A percentile compares a stretch with the other conserved stretches of the same genome.
These are phyloP conservation scores for Thalassophryne amazonica DNA, from an alignment of 2,797 vertebrate genomes.

Conservation along the genomic window DNA sequence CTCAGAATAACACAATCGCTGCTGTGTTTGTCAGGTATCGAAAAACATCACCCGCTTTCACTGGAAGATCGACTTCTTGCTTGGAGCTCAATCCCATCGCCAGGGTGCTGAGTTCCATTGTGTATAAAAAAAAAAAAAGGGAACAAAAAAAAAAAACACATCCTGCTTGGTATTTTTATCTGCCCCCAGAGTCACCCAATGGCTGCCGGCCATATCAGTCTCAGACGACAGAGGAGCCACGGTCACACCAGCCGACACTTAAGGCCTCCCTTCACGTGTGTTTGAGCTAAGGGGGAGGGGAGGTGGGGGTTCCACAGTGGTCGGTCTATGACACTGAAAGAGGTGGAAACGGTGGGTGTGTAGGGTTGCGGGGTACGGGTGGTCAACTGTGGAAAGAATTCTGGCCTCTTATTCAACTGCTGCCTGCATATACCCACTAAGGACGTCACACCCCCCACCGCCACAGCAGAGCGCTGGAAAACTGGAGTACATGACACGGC, in stretches of 20 bases:
- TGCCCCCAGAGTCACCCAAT: constrained; percentile 64
- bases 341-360: constrained; percentile 13
- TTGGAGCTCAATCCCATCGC: constrained; percentile 31
- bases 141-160: constrained; percentile 19
- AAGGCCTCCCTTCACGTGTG: constrained; percentile 13
- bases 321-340: constrained; percentile 42
- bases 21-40: constrained; percentile 20
- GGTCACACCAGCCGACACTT: constrained; percentile 62
- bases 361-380: constrained; percentile 8
- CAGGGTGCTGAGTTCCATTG: constrained; percentile 52
- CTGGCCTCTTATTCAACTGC: constrained; percentile 64
- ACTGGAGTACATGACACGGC: constrained; percentile 49
- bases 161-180: constrained; percentile 70
- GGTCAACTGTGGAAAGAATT: constrained; percentile 69
- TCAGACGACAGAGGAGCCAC: constrained; percentile 60
- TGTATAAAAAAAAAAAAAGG: constrained; percentile 52
- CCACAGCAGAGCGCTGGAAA: constrained; percentile 46
- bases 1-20: constrained; percentile 26
- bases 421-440: constrained; percentile 49
- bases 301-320: constrained; percentile 37
- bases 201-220: constrained; percentile 68
- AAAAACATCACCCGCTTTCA: constrained; percentile 19
- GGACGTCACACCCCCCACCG: constrained; percentile 4
- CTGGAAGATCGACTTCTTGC: constrained; percentile 14
- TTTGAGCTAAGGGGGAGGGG: constrained; percentile 26